phyloP scores from a whole-genome alignment of 2,797 vertebrate genomes.

The Sebastes taczanowskii region DNA sequence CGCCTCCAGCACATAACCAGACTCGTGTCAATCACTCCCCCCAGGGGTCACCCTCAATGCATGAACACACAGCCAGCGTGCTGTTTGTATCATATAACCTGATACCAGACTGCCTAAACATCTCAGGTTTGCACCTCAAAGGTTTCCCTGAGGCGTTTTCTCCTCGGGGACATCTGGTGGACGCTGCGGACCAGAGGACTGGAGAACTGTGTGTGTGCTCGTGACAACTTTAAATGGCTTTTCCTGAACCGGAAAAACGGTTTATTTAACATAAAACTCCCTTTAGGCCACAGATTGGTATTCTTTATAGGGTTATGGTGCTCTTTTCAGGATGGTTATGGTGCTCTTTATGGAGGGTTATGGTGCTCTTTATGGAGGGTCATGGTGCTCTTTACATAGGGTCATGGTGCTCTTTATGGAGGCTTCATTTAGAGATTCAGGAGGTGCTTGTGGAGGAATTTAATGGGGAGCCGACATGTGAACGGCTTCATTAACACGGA shows the following conservation, averaged over 20 bases:
- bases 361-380: too few species aligned
- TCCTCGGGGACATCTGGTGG: neutral
- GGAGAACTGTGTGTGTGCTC: neutral
- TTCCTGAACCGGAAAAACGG: neutral
- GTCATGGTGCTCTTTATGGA: neutral
- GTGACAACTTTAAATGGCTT: neutral
- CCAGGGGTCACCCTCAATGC: neutral
- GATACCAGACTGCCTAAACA: neutral
- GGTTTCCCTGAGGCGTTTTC: neutral
- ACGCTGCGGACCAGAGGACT: neutral
- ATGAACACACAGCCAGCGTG: neutral
- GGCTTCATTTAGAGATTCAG: conserved; percentile 2
- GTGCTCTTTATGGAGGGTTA: accelerated
- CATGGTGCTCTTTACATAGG: too few species aligned
- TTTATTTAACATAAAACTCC: conserved; percentile 16
- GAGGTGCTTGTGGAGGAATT: conserved; percentile 7
- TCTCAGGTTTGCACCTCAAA: conserved; percentile 7
- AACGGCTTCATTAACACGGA: conserved; percentile 58
- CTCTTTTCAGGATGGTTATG: too few species aligned
- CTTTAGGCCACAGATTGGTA: neutral
- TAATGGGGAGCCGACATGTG: conserved; percentile 19
- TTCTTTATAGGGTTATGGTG: too few species aligned
- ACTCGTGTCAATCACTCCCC: conserved; percentile 2
- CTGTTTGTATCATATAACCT: neutral
- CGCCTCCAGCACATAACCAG: neutral